Evolutionary conservation across 2,113 vertebrate species (phyloP).

Genomic region (Stomatorhinus ivindoensis): DNA sequence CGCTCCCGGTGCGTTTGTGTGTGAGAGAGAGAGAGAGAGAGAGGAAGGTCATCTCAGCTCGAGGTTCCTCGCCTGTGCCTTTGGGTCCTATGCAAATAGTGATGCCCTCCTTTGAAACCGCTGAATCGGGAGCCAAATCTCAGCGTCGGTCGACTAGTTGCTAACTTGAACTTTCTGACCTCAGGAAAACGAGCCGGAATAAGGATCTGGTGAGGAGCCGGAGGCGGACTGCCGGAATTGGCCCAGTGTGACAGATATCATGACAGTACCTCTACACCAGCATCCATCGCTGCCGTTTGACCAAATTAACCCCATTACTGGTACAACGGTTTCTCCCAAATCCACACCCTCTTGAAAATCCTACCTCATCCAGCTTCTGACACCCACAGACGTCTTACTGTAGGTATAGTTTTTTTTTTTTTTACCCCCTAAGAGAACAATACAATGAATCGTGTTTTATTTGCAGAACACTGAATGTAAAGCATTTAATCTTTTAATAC

Average conservation of each 20-base stretch:
- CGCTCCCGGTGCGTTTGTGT: conserved; percentile 30
- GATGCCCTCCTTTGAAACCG: conserved; percentile 55
- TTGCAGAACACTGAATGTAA: conserved; percentile 16
- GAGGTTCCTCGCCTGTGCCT: conserved; percentile 47
- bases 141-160: conserved; percentile 50
- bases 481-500: background rate
- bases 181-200: conserved; percentile 48
- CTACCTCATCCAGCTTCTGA: conserved; percentile 2
- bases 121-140: conserved; percentile 49
- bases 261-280: conserved; percentile 50
- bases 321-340: conserved; percentile 34
- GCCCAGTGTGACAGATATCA: conserved; percentile 55
- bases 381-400: background rate
- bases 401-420: conserved; percentile 22
- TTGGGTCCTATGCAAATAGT: conserved; percentile 39
- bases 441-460: conserved; percentile 20
- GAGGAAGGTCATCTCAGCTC: conserved; percentile 59
- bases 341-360: background rate
- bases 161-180: conserved; percentile 60
- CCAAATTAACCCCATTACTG: conserved; percentile 40
- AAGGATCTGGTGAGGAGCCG: conserved; percentile 56
- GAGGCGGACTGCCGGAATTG: conserved; percentile 49
- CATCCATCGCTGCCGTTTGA: conserved; percentile 33
- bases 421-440: conserved; percentile 11
- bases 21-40: conserved; percentile 34